These are phyloP conservation scores for Cynoglossus semilaevis DNA, from an alignment of 2,113 vertebrate genomes.

Conservation along the genomic window DNA sequence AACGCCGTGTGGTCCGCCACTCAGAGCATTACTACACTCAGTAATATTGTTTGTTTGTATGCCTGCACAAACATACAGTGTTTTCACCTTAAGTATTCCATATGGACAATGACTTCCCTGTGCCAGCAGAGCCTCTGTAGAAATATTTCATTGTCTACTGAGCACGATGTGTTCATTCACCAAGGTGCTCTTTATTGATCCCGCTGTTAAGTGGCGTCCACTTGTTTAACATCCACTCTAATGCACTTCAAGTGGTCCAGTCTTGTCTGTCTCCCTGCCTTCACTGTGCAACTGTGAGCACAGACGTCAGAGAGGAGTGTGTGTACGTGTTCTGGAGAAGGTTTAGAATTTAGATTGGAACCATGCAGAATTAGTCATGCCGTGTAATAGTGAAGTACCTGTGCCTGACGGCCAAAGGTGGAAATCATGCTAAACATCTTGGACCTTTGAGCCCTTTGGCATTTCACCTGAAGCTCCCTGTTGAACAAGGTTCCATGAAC, in stretches of 20 bases:
- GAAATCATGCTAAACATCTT: too few species aligned
- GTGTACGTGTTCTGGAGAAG: not conserved
- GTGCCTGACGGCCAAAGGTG: too few species aligned
- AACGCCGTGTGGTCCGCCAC: constrained; percentile 5
- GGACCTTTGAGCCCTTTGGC: too few species aligned
- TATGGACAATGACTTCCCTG: constrained; percentile 40
- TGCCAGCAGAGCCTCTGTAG: constrained; percentile 18
- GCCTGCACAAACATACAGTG: constrained; percentile 4
- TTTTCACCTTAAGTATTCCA: constrained; percentile 30
- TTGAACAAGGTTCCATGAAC: too few species aligned
- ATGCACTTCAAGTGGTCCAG: constrained; percentile 46
- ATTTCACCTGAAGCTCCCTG: too few species aligned
- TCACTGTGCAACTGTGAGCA: constrained; percentile 18
- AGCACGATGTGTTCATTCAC: constrained; percentile 31
- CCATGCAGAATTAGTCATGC: too few species aligned
- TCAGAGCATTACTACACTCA: constrained; percentile 43
- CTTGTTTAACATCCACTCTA: constrained; percentile 66
- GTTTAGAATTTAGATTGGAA: too few species aligned
- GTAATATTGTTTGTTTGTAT: constrained; percentile 3
- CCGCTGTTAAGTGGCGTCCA: constrained; percentile 52
- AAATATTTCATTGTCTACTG: constrained; percentile 49
- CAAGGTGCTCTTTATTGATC: constrained; percentile 61
- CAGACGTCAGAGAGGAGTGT: not conserved
- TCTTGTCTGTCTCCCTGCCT: constrained; percentile 20
- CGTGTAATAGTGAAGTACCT: too few species aligned